phyloP scores from a whole-genome alignment of 2,797 vertebrate species.

The Coregonus sp. region DNA sequence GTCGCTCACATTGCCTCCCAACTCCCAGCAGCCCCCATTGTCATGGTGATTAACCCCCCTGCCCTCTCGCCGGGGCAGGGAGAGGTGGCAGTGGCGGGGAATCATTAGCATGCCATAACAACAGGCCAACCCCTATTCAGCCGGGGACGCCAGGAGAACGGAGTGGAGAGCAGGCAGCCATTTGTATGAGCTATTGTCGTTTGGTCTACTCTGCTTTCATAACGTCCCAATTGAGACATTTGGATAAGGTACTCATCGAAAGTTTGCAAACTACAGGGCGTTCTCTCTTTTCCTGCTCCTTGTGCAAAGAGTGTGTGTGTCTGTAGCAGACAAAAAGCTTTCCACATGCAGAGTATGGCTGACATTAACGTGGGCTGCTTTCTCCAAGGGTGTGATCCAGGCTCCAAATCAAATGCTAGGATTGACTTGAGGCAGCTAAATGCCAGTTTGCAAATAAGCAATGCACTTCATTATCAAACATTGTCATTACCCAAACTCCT shows the following conservation, averaged over 20 bases:
- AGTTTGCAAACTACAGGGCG: conserved; percentile 56
- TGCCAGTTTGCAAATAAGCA: conserved; percentile 54
- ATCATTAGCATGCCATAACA: conserved; percentile 81
- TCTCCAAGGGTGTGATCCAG: conserved; percentile 57
- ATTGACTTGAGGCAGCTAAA: conserved; percentile 61
- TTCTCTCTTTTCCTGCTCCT: conserved; percentile 38
- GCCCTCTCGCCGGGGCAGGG: conserved; percentile 73
- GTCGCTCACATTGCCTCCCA: conserved; percentile 52
- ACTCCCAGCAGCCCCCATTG: conserved; percentile 74
- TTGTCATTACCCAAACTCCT: conserved; percentile 46
- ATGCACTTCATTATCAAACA: conserved; percentile 39
- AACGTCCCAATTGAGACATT: conserved; percentile 54
- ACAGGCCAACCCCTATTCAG: conserved; percentile 63
- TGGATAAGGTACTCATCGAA: conserved; percentile 48
- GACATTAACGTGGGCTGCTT: conserved; percentile 53
- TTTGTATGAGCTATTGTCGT: conserved; percentile 63
- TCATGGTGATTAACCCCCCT: conserved; percentile 82
- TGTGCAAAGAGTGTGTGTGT: neutral
- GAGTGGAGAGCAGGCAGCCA: conserved; percentile 19
- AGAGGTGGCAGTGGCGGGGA: conserved; percentile 74
- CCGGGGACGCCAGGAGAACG: neutral
- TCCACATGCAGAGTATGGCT: conserved; percentile 53
- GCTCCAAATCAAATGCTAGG: conserved; percentile 67
- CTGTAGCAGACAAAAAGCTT: conserved; percentile 51
- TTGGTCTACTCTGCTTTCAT: conserved; percentile 53